Base-by-base conservation (phyloP, 2,797 vertebrate species). In the Manis pentadactyla region DNA sequence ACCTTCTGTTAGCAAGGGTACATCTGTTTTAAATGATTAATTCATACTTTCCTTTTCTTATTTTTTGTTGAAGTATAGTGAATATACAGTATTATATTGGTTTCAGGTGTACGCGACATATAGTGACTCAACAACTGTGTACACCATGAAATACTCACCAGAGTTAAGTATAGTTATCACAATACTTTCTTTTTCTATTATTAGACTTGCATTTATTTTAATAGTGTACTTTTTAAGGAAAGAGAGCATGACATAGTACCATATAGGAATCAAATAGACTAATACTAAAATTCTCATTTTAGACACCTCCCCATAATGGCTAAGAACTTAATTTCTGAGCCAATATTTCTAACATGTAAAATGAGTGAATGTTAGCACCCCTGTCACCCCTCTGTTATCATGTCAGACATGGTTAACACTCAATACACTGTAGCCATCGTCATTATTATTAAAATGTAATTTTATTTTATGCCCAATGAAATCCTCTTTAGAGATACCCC, bases 201-300 rank as follows among this genome's bases (percentile, higher is more conserved):
- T 49, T 89, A 75, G 1, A 57, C 1, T 90, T 86, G 31, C 2
- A 34, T 66, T 84, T 86, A 63, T 59, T 95, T 77, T 78, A 73
- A 87, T n/a, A 90, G 8, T n/a, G 86, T 73, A 46, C 1, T 74
- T 63, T 96, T 88, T 49, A 89, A 75, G 39, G 37, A 95, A 55
- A 90, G 55, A 78, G 27, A 85, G 10, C 2, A 63, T 37, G 29
- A 7, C 27, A 75, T 39, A 61, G 11, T 64, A 34, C n/a, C 51
- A 61, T n/a, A 39, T 81, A 74, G 21, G 25, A 78, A 31, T 87
- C 64, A 84, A 8, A 93, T 3, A 84, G 29, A 78, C n/a, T 79
- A 31, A 57, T 23, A 55, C 73, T 85, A 84, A 85, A 94, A 88
- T 88, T 5, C 73, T 93, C 34, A 68, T 42, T 95, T 92, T 88